Evolutionary conservation across 2,888 invertebrate species (phyloP).

Genomic region (Torymus texanus): DNA sequence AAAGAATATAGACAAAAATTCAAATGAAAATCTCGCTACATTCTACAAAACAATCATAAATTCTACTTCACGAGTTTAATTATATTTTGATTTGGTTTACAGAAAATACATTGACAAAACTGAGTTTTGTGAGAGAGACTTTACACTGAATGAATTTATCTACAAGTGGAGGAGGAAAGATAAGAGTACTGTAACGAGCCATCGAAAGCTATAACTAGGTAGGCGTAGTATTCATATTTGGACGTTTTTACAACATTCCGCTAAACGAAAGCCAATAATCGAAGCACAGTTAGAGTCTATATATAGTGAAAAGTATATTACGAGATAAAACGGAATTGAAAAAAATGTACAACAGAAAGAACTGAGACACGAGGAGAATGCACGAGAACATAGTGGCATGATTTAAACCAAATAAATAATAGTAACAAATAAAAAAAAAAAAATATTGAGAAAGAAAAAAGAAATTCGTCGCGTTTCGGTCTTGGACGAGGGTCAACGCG

Average conservation of each 20-base stretch:
- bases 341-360: constrained; percentile 41
- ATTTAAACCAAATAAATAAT: constrained; percentile 8
- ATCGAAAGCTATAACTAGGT: constrained; percentile 53
- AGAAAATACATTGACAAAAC: constrained; percentile 39
- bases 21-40: constrained; percentile 48
- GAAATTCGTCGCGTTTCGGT: constrained; percentile 36
- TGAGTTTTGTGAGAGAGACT: constrained; percentile 44
- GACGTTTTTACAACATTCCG: constrained; percentile 53
- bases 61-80: constrained; percentile 41
- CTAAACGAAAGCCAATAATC: constrained; percentile 54
- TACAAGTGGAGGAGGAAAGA: constrained; percentile 50
- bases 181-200: constrained; percentile 51
- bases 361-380: constrained; percentile 35
- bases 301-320: constrained; percentile 34
- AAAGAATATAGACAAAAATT: constrained; percentile 23
- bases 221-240: constrained; percentile 46
- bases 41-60: constrained; percentile 50
- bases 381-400: constrained; percentile 34
- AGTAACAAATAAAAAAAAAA: constrained; percentile 10
- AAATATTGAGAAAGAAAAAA: constrained; percentile 15
- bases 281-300: constrained; percentile 54
- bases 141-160: constrained; percentile 50
- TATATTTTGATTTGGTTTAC: constrained; percentile 17
- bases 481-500: constrained; percentile 33
- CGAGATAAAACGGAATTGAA: constrained; percentile 40